A percentile compares a stretch with the other conserved stretches of the same genome.
phyloP scores from a whole-genome alignment of 2,113 vertebrate genomes.

The Myxocyprinus asiaticus region DNA sequence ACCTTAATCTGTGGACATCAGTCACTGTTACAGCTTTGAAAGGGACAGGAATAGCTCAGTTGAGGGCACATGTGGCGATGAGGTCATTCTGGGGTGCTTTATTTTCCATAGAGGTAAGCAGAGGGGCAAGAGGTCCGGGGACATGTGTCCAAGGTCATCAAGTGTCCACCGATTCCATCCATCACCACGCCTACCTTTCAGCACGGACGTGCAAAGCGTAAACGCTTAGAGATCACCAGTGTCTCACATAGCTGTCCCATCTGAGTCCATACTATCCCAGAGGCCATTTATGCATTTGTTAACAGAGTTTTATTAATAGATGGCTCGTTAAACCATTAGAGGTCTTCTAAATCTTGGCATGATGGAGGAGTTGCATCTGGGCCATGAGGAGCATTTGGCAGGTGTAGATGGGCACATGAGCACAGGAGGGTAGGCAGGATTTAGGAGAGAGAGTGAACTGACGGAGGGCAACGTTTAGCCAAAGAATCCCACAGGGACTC shows the following conservation, averaged over 20 bases:
- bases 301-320: constrained; percentile 64
- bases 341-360: constrained; percentile 33
- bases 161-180: constrained; percentile 15
- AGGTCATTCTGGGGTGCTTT: constrained; percentile 6
- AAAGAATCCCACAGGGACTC: constrained; percentile 1
- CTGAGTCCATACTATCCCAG: background rate
- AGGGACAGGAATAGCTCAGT: constrained; percentile 54
- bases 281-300: constrained; percentile 8
- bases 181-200: constrained; percentile 25
- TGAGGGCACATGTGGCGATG: constrained; percentile 34
- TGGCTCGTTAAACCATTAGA: constrained; percentile 64
- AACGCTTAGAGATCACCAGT: background rate
- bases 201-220: background rate
- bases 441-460: background rate
- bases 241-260: constrained; percentile 1
- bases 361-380: constrained; percentile 50
- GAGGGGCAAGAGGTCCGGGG: background rate
- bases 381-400: background rate
- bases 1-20: background rate
- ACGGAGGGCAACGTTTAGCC: background rate
- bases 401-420: constrained; percentile 13
- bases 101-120: constrained; percentile 22
- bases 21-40: constrained; percentile 57
- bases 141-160: background rate
- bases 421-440: background rate